Evolutionary conservation across 2,113 vertebrate species (phyloP).

Genomic region (Turdus rufiventris): DNA sequence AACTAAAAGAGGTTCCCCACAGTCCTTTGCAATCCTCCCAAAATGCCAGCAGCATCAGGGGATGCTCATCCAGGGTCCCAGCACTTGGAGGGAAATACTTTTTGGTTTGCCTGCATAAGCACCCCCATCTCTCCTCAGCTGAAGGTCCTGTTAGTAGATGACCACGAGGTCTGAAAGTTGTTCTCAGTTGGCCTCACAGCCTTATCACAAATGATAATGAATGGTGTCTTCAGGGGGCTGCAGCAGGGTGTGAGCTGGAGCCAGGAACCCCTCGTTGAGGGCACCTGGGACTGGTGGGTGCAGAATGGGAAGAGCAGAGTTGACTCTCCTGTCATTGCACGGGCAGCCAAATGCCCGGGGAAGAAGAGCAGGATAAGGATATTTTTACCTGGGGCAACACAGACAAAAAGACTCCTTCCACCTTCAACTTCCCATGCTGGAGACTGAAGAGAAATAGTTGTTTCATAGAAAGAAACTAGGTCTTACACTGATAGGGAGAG

Average conservation of each 20-base stretch:
- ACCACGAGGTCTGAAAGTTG: background rate
- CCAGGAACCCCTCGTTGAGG: background rate
- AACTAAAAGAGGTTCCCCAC: background rate
- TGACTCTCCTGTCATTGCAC: background rate
- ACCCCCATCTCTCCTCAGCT: background rate
- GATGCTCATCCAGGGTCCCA: background rate
- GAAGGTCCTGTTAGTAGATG: background rate
- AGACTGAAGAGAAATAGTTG: background rate
- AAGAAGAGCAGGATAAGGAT: background rate
- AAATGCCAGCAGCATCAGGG: fast-evolving
- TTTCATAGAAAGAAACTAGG: background rate
- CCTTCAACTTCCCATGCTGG: background rate
- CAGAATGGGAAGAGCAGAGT: background rate
- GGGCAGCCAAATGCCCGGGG: background rate
- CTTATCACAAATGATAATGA: background rate
- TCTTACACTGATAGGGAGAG: background rate
- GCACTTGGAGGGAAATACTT: background rate
- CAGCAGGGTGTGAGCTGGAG: fast-evolving
- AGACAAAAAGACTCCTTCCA: background rate
- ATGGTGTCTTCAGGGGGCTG: background rate
- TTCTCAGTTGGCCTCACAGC: background rate
- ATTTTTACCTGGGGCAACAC: background rate
- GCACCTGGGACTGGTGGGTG: background rate
- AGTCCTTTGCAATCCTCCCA: background rate
- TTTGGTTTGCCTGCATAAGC: fast-evolving